Conservation (phyloP, 1,140 invertebrate genomes). For the Musca vetustissima region DNA sequence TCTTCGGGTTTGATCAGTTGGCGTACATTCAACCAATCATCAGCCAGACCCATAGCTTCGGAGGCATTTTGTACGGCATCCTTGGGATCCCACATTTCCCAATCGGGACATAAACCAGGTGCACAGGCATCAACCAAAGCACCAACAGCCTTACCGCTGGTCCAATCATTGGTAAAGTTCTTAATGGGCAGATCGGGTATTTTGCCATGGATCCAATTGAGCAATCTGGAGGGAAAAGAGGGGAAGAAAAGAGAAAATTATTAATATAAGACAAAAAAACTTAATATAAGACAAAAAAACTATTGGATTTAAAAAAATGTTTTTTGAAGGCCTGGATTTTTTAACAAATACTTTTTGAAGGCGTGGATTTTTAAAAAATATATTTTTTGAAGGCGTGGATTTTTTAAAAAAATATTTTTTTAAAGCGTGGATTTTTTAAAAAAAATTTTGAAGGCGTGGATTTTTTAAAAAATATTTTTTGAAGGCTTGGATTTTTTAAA, state of each 20-base stretch:
- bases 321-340: too few species aligned
- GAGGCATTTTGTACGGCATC: conserved; percentile 84
- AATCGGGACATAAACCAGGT: conserved; percentile 88
- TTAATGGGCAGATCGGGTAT: conserved; percentile 81
- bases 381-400: too few species aligned
- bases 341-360: too few species aligned
- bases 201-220: conserved; percentile 89
- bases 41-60: conserved; percentile 89
- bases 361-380: too few species aligned
- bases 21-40: conserved; percentile 88
- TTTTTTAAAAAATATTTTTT: too few species aligned
- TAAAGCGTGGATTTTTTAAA: too few species aligned
- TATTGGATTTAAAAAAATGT: too few species aligned
- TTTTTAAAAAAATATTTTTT: too few species aligned
- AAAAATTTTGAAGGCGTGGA: too few species aligned
- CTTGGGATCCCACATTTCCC: conserved; percentile 83
- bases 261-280: too few species aligned
- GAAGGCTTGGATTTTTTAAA: too few species aligned
- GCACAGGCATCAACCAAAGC: conserved; percentile 89
- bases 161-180: conserved; percentile 95
- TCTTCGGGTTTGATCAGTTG: conserved; percentile 92
- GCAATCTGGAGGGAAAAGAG: conserved; percentile 65
- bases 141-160: conserved; percentile 86
- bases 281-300: too few species aligned
- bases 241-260: neutral